Evolutionary conservation across 2,797 vertebrate genomes (phyloP), one percentile per base, ranked within the genome.

Genomic region (Morelia viridis): DNA sequence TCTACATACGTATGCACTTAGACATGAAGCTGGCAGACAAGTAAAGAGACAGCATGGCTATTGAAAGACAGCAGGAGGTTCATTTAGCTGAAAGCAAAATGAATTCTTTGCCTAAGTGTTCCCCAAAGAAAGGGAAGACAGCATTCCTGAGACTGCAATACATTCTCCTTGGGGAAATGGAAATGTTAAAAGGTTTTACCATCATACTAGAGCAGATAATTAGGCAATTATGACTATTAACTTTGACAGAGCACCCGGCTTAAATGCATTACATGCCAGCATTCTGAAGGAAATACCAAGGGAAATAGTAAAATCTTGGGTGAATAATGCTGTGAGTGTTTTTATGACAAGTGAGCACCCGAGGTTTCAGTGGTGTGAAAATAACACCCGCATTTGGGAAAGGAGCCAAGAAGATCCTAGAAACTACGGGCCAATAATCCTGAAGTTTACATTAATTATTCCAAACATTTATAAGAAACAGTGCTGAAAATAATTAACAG

Each of bases 211-310:
- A 97, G 96, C 96, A 97, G 96, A 97, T 98, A 97, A 97, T 97
- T 97, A 97, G 96, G 96, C 94, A 97, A 97, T 98, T 97, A 97
- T 95, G 93, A 96, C 96, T 97, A 97, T 97, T 97, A 98, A 97
- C 96, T 96, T 97, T 97, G 98, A 97, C 97, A 97, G 97, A 97
- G 96, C 95, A 96, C 95, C 94, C 95, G 94, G 84, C 95, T 96
- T 97, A 97, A 97, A 97, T 96, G 94, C 90, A 95, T 97, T 97
- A 93, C 94, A 96, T 96, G 95, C 95, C 94, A 92, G 95, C 96
- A 91, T 96, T 94, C 95, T 95, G 95, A 93, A 97, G 95, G 91
- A 96, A 96, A 94, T 96, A 93, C 94, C 93, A 95, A 92, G 92
- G 92, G 92, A 96, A 97, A 97, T 89, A 94, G 92, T 83, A 94